These are phyloP conservation scores for Heliconius aoede DNA, from an alignment of 2,888 invertebrate species.

Conservation along the genomic window DNA sequence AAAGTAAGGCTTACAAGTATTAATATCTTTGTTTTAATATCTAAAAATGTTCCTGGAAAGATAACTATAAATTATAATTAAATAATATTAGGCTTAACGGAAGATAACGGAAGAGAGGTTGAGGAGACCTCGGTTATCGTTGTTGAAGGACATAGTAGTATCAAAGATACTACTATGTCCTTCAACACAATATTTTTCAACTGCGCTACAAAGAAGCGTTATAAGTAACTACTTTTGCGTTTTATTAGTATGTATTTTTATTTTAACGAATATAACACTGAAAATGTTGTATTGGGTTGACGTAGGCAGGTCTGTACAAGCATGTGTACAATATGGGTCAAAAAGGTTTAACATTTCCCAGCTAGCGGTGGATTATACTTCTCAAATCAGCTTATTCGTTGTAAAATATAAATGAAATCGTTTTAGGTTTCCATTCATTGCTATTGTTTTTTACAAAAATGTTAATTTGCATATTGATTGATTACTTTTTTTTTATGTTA, in stretches of 20 bases:
- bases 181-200: too few species aligned
- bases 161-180: too few species aligned
- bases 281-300: background rate
- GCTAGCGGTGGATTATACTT: constrained; percentile 36
- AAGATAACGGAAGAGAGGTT: too few species aligned
- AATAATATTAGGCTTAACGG: background rate
- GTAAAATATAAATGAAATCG: constrained; percentile 35
- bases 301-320: background rate
- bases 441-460: constrained; percentile 15
- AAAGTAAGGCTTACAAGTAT: background rate
- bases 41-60: background rate
- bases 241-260: too few species aligned
- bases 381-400: constrained; percentile 42
- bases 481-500: background rate
- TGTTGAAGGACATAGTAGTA: too few species aligned
- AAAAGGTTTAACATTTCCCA: constrained; percentile 37
- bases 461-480: background rate
- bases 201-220: too few species aligned
- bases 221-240: too few species aligned
- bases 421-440: constrained; percentile 24
- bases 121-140: too few species aligned
- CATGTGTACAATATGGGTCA: constrained; percentile 36
- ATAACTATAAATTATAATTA: background rate
- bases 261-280: background rate
- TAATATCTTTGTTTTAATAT: background rate